phyloP scores from a whole-genome alignment of 2,888 invertebrate species.

The Trachelus tabidus region DNA sequence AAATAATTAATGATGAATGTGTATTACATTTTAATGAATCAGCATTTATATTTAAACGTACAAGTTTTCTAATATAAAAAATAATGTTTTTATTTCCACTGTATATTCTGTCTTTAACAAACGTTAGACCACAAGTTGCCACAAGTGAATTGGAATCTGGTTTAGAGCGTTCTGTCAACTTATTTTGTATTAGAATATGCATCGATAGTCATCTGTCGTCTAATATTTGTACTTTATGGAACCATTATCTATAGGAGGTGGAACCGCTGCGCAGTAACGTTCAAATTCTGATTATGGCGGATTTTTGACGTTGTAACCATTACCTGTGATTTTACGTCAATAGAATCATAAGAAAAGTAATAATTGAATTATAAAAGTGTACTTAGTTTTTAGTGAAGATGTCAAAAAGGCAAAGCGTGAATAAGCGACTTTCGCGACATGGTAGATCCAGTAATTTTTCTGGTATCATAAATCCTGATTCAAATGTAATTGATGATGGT shows the following conservation, averaged over 20 bases:
- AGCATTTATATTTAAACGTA: not conserved
- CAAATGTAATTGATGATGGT: constrained; percentile 27
- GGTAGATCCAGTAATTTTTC: constrained; percentile 19
- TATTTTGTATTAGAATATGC: not conserved
- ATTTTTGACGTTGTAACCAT: too few relatives aligned
- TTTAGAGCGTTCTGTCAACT: not conserved
- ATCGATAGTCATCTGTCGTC: not conserved
- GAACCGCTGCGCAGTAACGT: not conserved
- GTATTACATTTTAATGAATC: not conserved
- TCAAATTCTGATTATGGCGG: too few relatives aligned
- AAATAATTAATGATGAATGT: not conserved
- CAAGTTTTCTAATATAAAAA: not conserved
- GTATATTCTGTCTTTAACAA: not conserved
- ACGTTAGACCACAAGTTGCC: not conserved
- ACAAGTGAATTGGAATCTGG: not conserved
- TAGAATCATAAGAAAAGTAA: too few relatives aligned
- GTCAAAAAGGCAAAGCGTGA: constrained; percentile 27
- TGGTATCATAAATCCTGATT: constrained; percentile 30
- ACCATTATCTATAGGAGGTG: not conserved
- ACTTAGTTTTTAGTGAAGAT: constrained; percentile 17
- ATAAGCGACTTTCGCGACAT: constrained; percentile 17
- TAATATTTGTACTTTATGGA: not conserved
- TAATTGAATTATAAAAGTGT: too few relatives aligned
- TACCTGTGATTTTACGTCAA: too few relatives aligned
- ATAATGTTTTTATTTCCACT: not conserved